These are phyloP conservation scores for Drosophila busckii DNA, from an alignment of 1,140 invertebrate genomes.

Conservation along the genomic window DNA sequence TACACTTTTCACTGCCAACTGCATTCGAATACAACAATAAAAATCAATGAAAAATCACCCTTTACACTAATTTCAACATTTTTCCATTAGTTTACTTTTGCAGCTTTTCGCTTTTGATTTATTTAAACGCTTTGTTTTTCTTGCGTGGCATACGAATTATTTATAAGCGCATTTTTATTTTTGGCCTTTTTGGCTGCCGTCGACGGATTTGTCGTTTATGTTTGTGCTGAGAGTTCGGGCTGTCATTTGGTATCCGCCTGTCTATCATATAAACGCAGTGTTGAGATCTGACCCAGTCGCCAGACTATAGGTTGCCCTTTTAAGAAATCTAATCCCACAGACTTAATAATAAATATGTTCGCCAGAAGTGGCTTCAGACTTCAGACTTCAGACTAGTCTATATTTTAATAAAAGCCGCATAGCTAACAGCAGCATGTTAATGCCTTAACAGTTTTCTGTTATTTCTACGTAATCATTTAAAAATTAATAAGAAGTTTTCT, in stretches of 20 bases:
- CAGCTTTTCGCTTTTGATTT: too few species aligned
- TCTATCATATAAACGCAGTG: conserved; percentile 45
- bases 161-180: conserved; percentile 74
- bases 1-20: conserved; percentile 19
- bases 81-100: conserved; percentile 5
- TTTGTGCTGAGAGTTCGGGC: conserved; percentile 57
- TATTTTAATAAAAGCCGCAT: too few species aligned
- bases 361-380: too few species aligned
- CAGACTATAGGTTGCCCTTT: too few species aligned
- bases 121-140: conserved; percentile 26
- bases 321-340: background rate
- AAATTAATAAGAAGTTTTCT: too few species aligned
- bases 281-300: conserved; percentile 1
- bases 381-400: too few species aligned
- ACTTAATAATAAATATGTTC: conserved; percentile 19
- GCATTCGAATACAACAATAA: conserved; percentile 17
- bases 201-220: conserved; percentile 66
- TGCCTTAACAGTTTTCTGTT: too few species aligned
- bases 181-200: conserved; percentile 56
- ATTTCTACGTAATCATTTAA: too few species aligned
- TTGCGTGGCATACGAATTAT: conserved; percentile 51
- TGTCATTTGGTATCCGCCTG: conserved; percentile 47
- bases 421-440: too few species aligned
- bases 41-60: conserved; percentile 29
- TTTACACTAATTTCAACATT: conserved; percentile 3